Evolutionary conservation across 2,113 vertebrate species (phyloP).

Genomic region (Telmatochromis sp.): DNA sequence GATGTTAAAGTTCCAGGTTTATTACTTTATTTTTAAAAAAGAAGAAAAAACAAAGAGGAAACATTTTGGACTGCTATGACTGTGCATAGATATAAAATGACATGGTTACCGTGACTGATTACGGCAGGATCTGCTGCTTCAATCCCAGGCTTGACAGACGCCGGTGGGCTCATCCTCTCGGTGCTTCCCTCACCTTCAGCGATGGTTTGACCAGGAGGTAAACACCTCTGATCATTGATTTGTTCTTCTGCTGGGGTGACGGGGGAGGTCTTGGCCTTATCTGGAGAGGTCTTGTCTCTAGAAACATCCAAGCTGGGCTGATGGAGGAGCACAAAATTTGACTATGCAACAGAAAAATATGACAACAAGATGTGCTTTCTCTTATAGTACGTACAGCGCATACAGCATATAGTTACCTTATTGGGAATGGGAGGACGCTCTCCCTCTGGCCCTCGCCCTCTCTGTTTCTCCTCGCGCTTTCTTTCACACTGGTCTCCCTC

Average conservation of each 20-base stretch:
- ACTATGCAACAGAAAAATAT: background rate
- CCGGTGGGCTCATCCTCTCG: background rate
- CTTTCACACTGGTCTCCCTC: conserved; percentile 33
- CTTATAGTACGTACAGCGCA: background rate
- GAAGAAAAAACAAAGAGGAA: background rate
- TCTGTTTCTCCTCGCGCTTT: conserved; percentile 32
- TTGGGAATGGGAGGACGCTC: conserved; percentile 48
- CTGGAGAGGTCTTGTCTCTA: conserved; percentile 27
- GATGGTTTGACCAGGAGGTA: conserved; percentile 16
- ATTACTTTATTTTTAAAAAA: background rate
- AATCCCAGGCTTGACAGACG: background rate
- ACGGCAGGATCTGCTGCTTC: background rate
- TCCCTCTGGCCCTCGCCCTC: conserved; percentile 44
- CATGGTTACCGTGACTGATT: conserved; percentile 10
- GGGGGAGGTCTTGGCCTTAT: conserved; percentile 12
- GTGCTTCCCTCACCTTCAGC: conserved; percentile 22
- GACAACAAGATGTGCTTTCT: background rate
- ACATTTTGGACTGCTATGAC: background rate
- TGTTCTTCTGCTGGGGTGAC: conserved; percentile 20
- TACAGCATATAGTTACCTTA: conserved; percentile 39
- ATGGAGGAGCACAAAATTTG: background rate
- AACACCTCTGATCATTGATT: conserved; percentile 18
- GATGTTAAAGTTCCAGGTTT: background rate
- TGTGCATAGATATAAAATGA: background rate
- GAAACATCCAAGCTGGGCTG: conserved; percentile 42